Evolutionary conservation across 1,140 invertebrate genomes (phyloP).

Genomic region (Archegozetes longisetosus): DNA sequence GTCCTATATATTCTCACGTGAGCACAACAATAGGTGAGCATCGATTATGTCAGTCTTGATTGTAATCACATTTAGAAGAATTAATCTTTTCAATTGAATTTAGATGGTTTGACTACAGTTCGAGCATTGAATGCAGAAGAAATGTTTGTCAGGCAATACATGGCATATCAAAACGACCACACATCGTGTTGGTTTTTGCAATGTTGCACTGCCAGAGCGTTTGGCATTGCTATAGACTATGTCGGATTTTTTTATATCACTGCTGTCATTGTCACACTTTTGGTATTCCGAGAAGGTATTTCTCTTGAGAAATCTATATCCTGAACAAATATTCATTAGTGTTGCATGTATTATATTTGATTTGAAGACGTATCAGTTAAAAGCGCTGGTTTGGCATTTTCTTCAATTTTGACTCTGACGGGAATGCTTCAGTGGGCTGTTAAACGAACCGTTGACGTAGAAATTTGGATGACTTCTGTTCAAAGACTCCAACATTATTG

Average conservation of each 20-base stretch:
- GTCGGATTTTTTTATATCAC: constrained; percentile 53
- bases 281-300: constrained; percentile 1
- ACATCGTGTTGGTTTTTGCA: constrained; percentile 53
- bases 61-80: no score
- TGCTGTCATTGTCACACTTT: constrained; percentile 22
- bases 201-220: constrained; percentile 57
- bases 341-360: background rate
- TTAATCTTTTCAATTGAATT: no score
- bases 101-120: constrained; percentile 76
- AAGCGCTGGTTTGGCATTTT: constrained; percentile 57
- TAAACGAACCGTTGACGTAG: constrained; percentile 57
- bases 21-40: constrained; percentile 68
- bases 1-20: constrained; percentile 67
- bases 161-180: constrained; percentile 40
- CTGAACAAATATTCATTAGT: background rate
- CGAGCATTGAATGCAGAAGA: constrained; percentile 54
- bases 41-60: no score
- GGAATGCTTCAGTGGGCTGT: constrained; percentile 70
- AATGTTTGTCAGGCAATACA: constrained; percentile 47
- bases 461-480: constrained; percentile 58
- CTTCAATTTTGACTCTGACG: constrained; percentile 53
- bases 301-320: background rate
- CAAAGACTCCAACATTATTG: constrained; percentile 48
- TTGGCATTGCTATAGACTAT: constrained; percentile 62
- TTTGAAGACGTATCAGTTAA: background rate